Evolutionary conservation across 2,888 invertebrate genomes (phyloP), one percentile per base, ranked within the genome.

Genomic region (Melinaea marsaeus): DNA sequence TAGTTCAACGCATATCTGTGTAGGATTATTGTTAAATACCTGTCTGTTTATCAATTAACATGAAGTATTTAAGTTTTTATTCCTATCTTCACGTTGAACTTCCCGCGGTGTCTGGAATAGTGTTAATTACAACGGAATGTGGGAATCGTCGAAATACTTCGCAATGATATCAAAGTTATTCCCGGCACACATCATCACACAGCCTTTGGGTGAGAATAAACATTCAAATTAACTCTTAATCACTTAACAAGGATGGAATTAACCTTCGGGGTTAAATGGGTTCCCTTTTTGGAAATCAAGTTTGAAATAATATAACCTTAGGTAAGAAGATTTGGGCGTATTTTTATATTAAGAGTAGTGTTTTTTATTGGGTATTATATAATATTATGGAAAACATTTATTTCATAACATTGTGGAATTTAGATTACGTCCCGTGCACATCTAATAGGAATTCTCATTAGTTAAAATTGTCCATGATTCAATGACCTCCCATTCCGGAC

Each of bases 121-220:
- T 69, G 71, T 66, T 72, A 72, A 72, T 72, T 70, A 65, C 56
- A 60, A 60, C 65, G 68, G 70, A 67, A 72, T 72, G 65, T 63
- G 63, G 63, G 55, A 32, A 55, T 58, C 58, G 61, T 63, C 42
- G 65, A 65, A 68, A 63, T 42, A 63, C 63, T 63, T 65, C 60
- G 60, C 63, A 62, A 68, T 54, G 55, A 51, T 47, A 63, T 61
- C 13, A 48, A 55, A 63, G 60, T 46, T 63, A 63, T 68, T 60
- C 61, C 2, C 4, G 6, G 9, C 11, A 42, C 11, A 42, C 4
- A 9, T 42, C 42, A 11, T 9, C 11, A 9, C 9, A 9, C 42
- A 22, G 22, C 7, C 11, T 42, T 42, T 9, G 9, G 9, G 37
- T 37, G 42, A 42, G 9, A 22, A 22, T 9, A 42, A 9, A 42